phyloP scores from a whole-genome alignment of 2,888 invertebrate species.

The Chalcis sispes region DNA sequence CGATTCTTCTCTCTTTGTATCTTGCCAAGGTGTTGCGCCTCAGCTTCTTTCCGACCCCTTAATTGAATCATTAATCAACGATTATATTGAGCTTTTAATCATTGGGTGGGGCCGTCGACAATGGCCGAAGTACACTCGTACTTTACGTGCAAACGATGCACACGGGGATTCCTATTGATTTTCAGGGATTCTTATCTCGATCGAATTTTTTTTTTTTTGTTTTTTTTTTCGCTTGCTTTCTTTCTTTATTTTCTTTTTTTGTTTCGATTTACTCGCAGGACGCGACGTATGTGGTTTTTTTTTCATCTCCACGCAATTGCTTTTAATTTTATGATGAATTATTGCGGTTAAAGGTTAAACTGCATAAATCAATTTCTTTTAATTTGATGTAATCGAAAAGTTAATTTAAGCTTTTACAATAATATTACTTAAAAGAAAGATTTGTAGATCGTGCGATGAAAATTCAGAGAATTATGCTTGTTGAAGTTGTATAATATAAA shows the following conservation, averaged over 20 bases:
- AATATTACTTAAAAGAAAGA: too few relatives aligned
- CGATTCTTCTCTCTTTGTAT: not conserved
- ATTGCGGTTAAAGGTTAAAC: not conserved
- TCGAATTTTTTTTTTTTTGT: not conserved
- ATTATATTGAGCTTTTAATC: slow-evolving; percentile 56
- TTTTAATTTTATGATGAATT: not conserved
- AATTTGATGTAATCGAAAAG: too few relatives aligned
- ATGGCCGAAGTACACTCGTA: not conserved
- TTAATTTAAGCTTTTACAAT: too few relatives aligned
- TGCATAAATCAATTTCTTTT: not conserved
- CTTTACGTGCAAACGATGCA: too few relatives aligned
- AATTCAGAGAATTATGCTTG: too few relatives aligned
- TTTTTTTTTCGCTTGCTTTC: not conserved
- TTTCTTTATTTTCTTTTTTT: not conserved
- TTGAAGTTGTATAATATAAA: slow-evolving; percentile 7
- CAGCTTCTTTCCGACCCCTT: slow-evolving; percentile 41
- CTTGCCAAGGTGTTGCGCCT: slow-evolving; percentile 26
- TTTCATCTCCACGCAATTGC: too few relatives aligned
- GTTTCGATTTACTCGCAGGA: too few relatives aligned
- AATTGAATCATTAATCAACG: slow-evolving; percentile 57
- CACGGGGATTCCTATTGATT: slow-evolving; percentile 39
- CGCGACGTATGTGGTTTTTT: too few relatives aligned
- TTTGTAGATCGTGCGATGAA: too few relatives aligned
- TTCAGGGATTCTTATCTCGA: slow-evolving; percentile 26
- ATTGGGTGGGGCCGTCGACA: slow-evolving; percentile 39